Evolutionary conservation across 2,113 vertebrate species (phyloP), one percentile per base, ranked within the genome.

Genomic region (Atractosteus spatula): DNA sequence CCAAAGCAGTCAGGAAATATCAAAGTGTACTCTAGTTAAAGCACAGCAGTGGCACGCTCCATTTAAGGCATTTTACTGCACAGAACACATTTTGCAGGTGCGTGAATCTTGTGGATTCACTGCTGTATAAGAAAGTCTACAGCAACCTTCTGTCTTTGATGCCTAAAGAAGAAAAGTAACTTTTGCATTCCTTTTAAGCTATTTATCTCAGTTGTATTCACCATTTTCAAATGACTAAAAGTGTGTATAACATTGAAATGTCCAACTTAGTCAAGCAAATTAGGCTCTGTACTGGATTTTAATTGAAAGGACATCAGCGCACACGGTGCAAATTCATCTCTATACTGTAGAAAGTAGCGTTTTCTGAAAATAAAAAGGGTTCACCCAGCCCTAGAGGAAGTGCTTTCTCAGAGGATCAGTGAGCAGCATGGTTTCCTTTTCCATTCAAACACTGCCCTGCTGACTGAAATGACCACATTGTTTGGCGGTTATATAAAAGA

Each of bases 331-430:
- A 55, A 82, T 73, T 57, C 67, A 68, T 76, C 5, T 51, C 5
- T 51, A 7, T 69, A n/a, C n/a, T n/a, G n/a, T n/a, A 71, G 68
- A 78, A 80, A 68, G 65, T 65, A 72, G 69, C n/a, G 29, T 10
- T 44, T 74, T 79, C 74, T 76, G 45, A 54, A 74, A 74, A 61
- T 61, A 57, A 76, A 73, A 59, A 42, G 29, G 71, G 79, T 79
- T 79, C 77, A 71, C 62, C 51, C 71, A 63, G 69, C 43, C 75
- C 71, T 69, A 66, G 56, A 78, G 74, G 72, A 76, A 66, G 78
- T 68, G 71, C 57, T 68, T 54, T 78, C 71, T 73, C 45, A 61
- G 55, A 77, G 61, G 72, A 55, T 29, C 70, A 6, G 44, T 59
- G 62, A 56, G 17, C 64, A 29, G 59, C 69, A 45, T 57, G 62